Conservation (phyloP, 2,888 invertebrate species). For the Tridacna gigas region DNA sequence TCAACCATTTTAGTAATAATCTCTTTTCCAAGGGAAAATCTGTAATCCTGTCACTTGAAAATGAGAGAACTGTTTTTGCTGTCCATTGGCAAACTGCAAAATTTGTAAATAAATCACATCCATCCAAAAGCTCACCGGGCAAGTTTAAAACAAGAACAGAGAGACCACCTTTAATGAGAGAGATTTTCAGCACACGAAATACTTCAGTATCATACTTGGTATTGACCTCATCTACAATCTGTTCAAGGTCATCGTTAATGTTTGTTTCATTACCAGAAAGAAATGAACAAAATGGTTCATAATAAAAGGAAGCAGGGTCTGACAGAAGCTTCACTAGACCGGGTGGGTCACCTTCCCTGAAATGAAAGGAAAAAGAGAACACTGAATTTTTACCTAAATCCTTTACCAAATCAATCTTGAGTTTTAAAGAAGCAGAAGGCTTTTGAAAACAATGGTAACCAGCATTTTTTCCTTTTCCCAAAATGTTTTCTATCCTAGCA, state of each 20-base stretch:
- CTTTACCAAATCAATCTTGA: neutral
- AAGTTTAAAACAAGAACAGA: conserved; percentile 33
- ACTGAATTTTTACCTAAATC: neutral
- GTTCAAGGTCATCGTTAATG: conserved; percentile 17
- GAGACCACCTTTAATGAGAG: neutral
- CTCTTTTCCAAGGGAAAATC: conserved; percentile 33
- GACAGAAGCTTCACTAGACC: conserved; percentile 33
- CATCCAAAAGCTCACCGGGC: conserved; percentile 28
- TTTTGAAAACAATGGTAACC: neutral
- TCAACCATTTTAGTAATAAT: conserved; percentile 45
- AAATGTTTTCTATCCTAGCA: too few relatives aligned
- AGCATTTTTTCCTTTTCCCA: too few relatives aligned
- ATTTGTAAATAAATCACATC: conserved; percentile 24
- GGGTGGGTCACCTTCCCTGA: conserved; percentile 40
- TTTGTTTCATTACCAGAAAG: neutral
- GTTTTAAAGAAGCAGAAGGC: neutral
- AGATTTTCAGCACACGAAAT: conserved; percentile 17
- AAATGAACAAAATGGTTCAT: conserved; percentile 21
- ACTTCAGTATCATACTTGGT: conserved; percentile 34
- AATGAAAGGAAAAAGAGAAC: neutral
- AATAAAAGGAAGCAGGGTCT: conserved; percentile 21
- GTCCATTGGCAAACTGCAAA: conserved; percentile 47
- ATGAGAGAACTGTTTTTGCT: conserved; percentile 21
- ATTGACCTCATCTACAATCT: conserved; percentile 38
- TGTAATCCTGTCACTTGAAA: neutral